These are phyloP conservation scores for Drosophila barbarae DNA, from an alignment of 2,888 invertebrate species.

Conservation along the genomic window DNA sequence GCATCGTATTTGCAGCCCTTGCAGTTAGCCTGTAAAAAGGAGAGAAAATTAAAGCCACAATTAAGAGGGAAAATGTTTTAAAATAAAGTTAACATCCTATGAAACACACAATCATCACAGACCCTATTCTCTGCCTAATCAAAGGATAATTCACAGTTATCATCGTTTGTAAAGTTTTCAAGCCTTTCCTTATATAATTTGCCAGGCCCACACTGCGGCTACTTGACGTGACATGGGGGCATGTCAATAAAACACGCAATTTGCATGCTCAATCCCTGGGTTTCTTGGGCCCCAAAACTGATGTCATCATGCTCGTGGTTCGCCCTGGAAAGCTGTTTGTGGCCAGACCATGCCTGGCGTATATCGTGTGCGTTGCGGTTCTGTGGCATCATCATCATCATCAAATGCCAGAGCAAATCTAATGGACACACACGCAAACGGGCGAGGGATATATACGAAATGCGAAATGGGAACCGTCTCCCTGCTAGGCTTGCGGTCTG, in stretches of 20 bases:
- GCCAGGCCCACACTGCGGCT: conserved; percentile 12
- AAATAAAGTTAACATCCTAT: too few species aligned
- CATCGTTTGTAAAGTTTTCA: not conserved
- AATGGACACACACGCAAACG: conserved; percentile 38
- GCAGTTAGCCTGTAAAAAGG: conserved; percentile 72
- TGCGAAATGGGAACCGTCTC: conserved; percentile 13
- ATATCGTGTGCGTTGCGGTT: conserved; percentile 68
- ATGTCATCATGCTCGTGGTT: conserved; percentile 53
- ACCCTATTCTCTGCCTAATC: not conserved
- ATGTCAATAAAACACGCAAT: conserved; percentile 59
- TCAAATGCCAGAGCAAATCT: conserved; percentile 62
- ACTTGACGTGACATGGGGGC: conserved; percentile 14
- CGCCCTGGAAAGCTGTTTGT: conserved; percentile 44
- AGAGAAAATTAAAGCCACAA: not conserved
- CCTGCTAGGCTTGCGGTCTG: conserved; percentile 51
- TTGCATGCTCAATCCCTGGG: conserved; percentile 40
- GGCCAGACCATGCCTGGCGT: conserved; percentile 36
- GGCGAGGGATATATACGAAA: conserved; percentile 15
- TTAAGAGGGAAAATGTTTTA: not conserved
- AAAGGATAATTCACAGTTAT: conserved; percentile 1
- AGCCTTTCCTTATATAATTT: not conserved
- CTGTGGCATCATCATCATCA: conserved; percentile 70
- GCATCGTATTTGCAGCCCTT: conserved; percentile 79
- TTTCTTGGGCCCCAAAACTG: conserved; percentile 22
- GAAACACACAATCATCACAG: not conserved